Conservation (phyloP, 2,888 invertebrate genomes). For the Synergus laeviventris region DNA sequence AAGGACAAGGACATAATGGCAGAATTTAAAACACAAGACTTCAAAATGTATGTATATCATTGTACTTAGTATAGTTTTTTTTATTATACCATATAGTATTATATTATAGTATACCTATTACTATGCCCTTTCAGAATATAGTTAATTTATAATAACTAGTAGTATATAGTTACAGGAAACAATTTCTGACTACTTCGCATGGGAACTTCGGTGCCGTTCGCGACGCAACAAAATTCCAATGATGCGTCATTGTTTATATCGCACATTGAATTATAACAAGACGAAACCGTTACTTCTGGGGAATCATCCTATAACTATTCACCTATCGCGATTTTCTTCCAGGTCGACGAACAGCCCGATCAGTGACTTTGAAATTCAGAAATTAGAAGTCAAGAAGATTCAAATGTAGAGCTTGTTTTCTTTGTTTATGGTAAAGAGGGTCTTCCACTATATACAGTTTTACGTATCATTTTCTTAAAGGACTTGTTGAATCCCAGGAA, state of each 20-base stretch:
- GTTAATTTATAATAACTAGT: too few species aligned
- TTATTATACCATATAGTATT: background rate
- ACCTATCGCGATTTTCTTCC: slow-evolving; percentile 27
- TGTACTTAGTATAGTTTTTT: background rate
- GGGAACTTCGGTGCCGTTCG: slow-evolving; percentile 1
- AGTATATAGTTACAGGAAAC: background rate
- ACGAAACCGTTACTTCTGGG: slow-evolving; percentile 30
- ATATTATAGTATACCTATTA: background rate
- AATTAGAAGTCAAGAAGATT: slow-evolving; percentile 11
- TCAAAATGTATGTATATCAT: background rate
- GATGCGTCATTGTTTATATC: slow-evolving; percentile 34
- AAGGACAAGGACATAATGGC: background rate
- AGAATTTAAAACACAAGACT: background rate
- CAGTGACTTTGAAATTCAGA: background rate
- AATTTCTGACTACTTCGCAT: background rate
- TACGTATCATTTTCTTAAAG: background rate
- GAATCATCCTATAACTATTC: slow-evolving; percentile 27
- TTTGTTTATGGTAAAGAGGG: background rate
- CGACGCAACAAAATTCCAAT: slow-evolving; percentile 32
- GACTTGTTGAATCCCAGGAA: background rate
- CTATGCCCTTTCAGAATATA: background rate
- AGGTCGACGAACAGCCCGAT: slow-evolving; percentile 22
- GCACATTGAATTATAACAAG: slow-evolving; percentile 37
- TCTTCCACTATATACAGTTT: background rate
- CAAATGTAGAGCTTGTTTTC: background rate